These are phyloP conservation scores for Odontocolon sp. DNA, from an alignment of 2,888 invertebrate species.

Conservation along the genomic window DNA sequence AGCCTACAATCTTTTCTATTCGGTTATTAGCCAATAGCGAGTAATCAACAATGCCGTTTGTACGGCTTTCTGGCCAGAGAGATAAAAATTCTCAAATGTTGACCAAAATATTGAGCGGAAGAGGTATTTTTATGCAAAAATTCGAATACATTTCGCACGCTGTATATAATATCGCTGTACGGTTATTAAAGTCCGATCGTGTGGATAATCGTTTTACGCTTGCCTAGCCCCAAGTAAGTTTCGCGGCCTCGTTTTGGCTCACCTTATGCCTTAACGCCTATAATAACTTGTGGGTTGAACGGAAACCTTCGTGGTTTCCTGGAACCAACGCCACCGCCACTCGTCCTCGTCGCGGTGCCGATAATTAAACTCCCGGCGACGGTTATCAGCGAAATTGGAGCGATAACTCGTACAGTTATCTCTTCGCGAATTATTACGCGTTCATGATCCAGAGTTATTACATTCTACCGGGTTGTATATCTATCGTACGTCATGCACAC, in stretches of 20 bases:
- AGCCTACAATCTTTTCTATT: neutral
- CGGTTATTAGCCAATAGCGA: neutral
- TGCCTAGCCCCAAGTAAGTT: slow-evolving; percentile 43
- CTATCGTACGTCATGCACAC: too few relatives aligned
- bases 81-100: too few relatives aligned
- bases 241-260: slow-evolving; percentile 43
- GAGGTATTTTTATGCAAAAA: neutral
- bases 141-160: slow-evolving; percentile 3
- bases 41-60: too few relatives aligned
- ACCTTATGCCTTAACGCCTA: slow-evolving; percentile 12
- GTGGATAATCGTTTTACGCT: slow-evolving; percentile 58
- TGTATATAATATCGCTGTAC: slow-evolving; percentile 25
- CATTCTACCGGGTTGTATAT: neutral
- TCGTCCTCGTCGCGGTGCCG: slow-evolving; percentile 41
- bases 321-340: slow-evolving; percentile 38
- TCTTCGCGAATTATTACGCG: slow-evolving; percentile 53
- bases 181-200: slow-evolving; percentile 55
- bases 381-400: slow-evolving; percentile 60
- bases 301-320: slow-evolving; percentile 51
- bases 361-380: slow-evolving; percentile 57
- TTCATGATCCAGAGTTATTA: neutral
- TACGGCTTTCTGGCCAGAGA: too few relatives aligned
- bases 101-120: neutral
- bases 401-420: slow-evolving; percentile 56
- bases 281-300: slow-evolving; percentile 56